Base-by-base conservation (phyloP, 2,113 vertebrate genomes). In the Zapornia atra region DNA sequence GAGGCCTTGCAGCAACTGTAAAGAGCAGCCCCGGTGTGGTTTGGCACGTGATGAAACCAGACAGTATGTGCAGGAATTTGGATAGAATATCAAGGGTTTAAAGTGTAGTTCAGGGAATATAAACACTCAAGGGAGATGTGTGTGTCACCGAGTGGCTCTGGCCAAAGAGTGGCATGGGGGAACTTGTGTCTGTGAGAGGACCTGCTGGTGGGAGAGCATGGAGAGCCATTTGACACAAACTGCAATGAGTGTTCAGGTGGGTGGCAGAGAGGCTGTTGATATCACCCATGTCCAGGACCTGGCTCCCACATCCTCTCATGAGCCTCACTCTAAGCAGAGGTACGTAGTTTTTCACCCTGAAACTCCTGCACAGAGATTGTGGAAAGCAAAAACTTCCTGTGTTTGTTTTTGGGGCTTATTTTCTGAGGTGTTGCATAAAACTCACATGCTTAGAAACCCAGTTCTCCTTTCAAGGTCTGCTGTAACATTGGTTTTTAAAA, bases 121-220 rank as follows among this genome's bases (percentile, higher is more conserved):
- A 13, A 42, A 33, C 10, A 1, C 0, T 0, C 12, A 15, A 24
- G 50, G 44, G 14, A 2, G 50, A 6, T 22, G 46, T 29, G 59
- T 17, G 40, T 38, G 57, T 46, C 15, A 7, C 18, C 3, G 1
- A 5, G 44, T 0, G 0, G 44, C 6, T 70, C 25, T 17, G 81
- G 64, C 25, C 9, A 28, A 12, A 61, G 26, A 22, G 24, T 48
- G 50, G 7, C 7, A 0, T 1, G 22, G 59, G 3, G 24, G 19
- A 6, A 6, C 17, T 56, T 0, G 0, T 34, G 33, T 48, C 21
- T 80, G 65, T 0, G 4, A 48, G 66, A 36, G 44, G 38, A 50
- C 7, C 21, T 70, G 56, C 53, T 21, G 66, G 11, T 44, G 31
- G 65, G 71, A 75, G 34, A 36, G 36, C 50, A 3, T 1, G 12